Conservation (phyloP, 2,797 vertebrate genomes). For the Spinus olivaceus region DNA sequence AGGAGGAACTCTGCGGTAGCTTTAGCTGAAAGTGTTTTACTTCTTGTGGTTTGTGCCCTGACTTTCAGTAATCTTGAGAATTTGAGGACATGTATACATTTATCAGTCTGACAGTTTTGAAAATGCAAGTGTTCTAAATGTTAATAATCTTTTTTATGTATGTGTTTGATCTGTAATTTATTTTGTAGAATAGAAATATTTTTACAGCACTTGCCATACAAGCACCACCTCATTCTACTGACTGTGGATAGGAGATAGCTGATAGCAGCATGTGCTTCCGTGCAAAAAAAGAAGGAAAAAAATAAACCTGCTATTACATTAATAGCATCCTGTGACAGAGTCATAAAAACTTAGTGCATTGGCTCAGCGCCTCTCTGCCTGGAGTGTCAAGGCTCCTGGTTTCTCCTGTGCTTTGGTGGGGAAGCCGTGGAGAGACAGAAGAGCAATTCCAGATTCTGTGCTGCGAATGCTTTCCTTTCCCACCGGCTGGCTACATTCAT, state of each 20-base stretch:
- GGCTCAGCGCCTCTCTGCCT: background rate
- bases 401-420: background rate
- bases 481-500: conserved; percentile 63
- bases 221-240: background rate
- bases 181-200: conserved; percentile 18
- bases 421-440: conserved; percentile 20
- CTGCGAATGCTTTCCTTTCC: conserved; percentile 54
- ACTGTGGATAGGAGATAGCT: background rate
- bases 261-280: background rate
- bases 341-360: background rate
- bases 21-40: background rate
- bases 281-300: background rate
- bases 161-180: conserved; percentile 29
- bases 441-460: conserved; percentile 51
- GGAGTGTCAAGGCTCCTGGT: conserved; percentile 16
- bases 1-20: background rate
- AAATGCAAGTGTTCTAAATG: conserved; percentile 46
- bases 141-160: conserved; percentile 10
- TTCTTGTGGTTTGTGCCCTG: conserved; percentile 23
- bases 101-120: conserved; percentile 34
- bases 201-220: background rate
- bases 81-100: conserved; percentile 12
- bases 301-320: background rate
- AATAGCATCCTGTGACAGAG: background rate
- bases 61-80: conserved; percentile 44